A percentile compares a stretch with the other conserved stretches of the same genome.
phyloP scores from a whole-genome alignment of 2,888 invertebrate genomes.

The Mesorhabditis sp. region DNA sequence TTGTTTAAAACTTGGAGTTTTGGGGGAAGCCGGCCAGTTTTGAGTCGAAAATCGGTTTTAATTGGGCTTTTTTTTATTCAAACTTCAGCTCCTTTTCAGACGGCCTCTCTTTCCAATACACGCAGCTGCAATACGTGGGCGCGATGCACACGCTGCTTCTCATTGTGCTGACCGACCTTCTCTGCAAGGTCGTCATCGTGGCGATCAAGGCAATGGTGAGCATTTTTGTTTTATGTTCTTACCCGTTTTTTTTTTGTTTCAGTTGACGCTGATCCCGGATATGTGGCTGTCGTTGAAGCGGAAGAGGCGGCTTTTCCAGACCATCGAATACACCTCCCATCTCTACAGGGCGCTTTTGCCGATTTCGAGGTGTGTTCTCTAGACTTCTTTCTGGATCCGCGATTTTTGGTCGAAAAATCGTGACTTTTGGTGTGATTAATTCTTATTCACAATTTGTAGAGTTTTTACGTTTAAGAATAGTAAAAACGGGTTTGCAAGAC shows the following conservation, averaged over 20 bases:
- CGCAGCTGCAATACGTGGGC: background rate
- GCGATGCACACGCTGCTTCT: background rate
- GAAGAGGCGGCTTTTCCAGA: conserved; percentile 19
- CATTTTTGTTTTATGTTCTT: background rate
- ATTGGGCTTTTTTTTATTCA: no score
- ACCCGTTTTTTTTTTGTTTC: background rate
- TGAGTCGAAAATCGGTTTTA: no score
- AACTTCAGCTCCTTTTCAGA: background rate
- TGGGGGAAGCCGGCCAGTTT: no score
- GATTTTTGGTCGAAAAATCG: no score
- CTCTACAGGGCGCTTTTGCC: background rate
- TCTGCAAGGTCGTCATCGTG: background rate
- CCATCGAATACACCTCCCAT: conserved; percentile 21
- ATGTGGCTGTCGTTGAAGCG: background rate
- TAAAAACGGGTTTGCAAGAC: no score
- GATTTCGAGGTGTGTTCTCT: background rate
- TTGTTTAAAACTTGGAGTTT: no score
- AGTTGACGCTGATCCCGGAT: conserved; percentile 4
- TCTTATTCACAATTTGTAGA: no score
- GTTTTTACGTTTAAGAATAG: no score
- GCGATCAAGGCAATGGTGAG: conserved; percentile 1
- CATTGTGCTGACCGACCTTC: background rate
- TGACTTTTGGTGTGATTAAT: no score
- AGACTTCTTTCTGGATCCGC: no score
- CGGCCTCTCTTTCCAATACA: background rate